Percentiles rank a stretch among this genome's conserved stretches.
These are phyloP conservation scores for Platalea minor DNA, from an alignment of 2,797 vertebrate species.

Conservation along the genomic window DNA sequence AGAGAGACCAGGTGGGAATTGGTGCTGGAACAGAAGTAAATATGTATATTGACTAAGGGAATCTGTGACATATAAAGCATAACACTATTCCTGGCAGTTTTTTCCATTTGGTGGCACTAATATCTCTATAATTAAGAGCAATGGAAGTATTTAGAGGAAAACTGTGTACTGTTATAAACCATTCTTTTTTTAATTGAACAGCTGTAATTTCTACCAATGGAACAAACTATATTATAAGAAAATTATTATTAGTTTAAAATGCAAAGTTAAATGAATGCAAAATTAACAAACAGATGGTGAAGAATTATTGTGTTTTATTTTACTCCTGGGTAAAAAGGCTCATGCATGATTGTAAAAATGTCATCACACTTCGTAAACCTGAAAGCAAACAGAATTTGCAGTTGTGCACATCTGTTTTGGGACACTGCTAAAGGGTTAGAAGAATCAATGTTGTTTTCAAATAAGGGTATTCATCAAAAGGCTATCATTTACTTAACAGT, in stretches of 20 bases:
- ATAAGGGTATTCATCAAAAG: constrained; percentile 72
- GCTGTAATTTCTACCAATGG: constrained; percentile 60
- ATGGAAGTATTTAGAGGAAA: constrained; percentile 53
- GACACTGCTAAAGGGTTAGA: constrained; percentile 72
- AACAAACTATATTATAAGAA: constrained; percentile 64
- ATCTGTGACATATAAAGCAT: neutral
- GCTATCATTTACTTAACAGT: constrained; percentile 73
- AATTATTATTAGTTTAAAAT: constrained; percentile 74
- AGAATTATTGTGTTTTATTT: constrained; percentile 71
- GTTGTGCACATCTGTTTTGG: constrained; percentile 76
- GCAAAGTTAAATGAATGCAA: constrained; percentile 73
- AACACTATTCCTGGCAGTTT: neutral
- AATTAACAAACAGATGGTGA: constrained; percentile 78
- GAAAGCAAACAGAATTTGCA: constrained; percentile 74
- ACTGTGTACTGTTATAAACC: constrained; percentile 35
- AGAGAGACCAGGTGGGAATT: neutral
- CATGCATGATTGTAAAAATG: constrained; percentile 73
- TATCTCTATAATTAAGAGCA: constrained; percentile 62
- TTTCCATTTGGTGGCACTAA: constrained; percentile 34
- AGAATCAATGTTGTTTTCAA: constrained; percentile 72
- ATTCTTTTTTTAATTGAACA: constrained; percentile 62
- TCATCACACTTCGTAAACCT: constrained; percentile 77
- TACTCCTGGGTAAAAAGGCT: constrained; percentile 66
- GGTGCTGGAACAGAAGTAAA: constrained; percentile 6
- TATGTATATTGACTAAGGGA: neutral